Evolutionary conservation across 2,113 vertebrate genomes (phyloP), one percentile per base, ranked within the genome.

Genomic region (Platysteira castanea): DNA sequence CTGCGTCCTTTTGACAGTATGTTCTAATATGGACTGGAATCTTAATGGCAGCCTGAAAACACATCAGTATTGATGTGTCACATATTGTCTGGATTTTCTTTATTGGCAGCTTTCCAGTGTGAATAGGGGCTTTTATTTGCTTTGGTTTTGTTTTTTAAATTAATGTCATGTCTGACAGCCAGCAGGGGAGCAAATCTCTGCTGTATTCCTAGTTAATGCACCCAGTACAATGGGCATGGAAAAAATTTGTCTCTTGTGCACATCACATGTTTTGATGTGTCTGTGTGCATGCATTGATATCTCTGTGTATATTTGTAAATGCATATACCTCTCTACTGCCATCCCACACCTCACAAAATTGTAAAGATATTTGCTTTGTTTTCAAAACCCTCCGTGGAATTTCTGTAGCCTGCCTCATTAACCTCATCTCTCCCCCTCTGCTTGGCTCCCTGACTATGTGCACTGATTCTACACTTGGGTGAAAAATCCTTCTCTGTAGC

Each of bases 11-110:
- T 88, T 88, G 90, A 86, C 95, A 93, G 41, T 67, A 13, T 86
- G 60, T 63, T 80, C 59, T 70, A 56, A 39, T 90, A 67, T 90
- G 93, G 92, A 84, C 92, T 95, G 75, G 59, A 92, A 81, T 96
- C 56, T 88, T 94, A 97, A 96, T 95, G 83, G 60, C 64, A 89
- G 68, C 76, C 71, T 87, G 90, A 86, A 95, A 94, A 84, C 64
- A 59, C 64, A 86, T 75, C 52, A 41, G 68, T 93, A 78, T 92
- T 71, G 92, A 92, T 88, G 76, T 94, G 93, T 56, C 82, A 76
- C 88, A 88, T 85, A 92, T 92, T 91, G 64, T 75, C 79, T 93
- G 10, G 3, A 44, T 95, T 86, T 88, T 95, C 42, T 52, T 65
- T 89, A 81, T 71, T 93, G 92, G 88, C 64, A 92, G 41, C 53